A percentile compares a stretch with the other conserved stretches of the same genome.
phyloP scores from a whole-genome alignment of 2,797 vertebrate genomes.

The Xiphophorus birchmanni region DNA sequence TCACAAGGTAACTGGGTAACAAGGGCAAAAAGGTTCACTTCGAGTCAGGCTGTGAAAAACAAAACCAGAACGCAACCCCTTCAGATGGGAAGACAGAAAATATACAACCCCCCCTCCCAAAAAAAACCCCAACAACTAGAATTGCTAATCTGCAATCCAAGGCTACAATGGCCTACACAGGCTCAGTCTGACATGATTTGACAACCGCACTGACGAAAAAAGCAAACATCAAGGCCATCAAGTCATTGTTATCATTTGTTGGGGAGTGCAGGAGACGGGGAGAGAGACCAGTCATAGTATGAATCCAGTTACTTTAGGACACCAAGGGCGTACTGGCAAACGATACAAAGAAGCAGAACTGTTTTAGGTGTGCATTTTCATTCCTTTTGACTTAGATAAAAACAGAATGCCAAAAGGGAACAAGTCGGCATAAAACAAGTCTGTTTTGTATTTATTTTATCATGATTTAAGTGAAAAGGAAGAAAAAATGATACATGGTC shows the following conservation, averaged over 20 bases:
- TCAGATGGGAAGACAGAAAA: conserved; percentile 18
- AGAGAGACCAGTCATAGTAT: conserved; percentile 3
- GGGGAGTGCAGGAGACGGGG: conserved; percentile 22
- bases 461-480: neutral
- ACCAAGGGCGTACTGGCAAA: neutral
- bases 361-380: neutral
- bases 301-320: conserved; percentile 15
- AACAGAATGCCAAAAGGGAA: neutral
- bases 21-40: conserved; percentile 59
- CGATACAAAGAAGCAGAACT: neutral
- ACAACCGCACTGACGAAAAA: conserved; percentile 18
- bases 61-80: neutral
- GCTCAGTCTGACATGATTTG: conserved; percentile 2
- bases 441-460: neutral
- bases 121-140: neutral
- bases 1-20: conserved; percentile 67
- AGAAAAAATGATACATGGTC: neutral
- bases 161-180: conserved; percentile 3
- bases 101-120: neutral
- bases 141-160: conserved; percentile 32
- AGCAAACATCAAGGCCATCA: conserved; percentile 56
- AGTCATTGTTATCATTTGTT: conserved; percentile 21
- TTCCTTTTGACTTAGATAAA: neutral
- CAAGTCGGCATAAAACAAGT: neutral
- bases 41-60: conserved; percentile 33